Evolutionary conservation across 2,113 vertebrate species (phyloP), one percentile per base, ranked within the genome.

Genomic region (Orthochromis malagaraziensis): DNA sequence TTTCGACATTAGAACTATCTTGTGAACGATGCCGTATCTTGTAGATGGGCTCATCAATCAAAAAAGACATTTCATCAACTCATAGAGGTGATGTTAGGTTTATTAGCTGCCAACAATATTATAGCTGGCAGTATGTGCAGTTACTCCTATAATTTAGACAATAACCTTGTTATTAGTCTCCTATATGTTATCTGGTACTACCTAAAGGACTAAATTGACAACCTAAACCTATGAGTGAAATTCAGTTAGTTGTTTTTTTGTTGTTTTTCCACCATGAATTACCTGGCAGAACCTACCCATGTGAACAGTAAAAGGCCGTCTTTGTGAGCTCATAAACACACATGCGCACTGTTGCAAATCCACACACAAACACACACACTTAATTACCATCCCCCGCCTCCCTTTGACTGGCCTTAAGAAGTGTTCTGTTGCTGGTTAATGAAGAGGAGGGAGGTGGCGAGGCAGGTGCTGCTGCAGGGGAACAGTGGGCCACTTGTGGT

Each of bases 401-500:
- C 42, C 60, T 79, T 79, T 84, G 33, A 88, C 12, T 14, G 73
- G 82, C 79, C 26, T 84, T 81, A 47, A 93, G 92, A 93, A 92
- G 88, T 40, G 83, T 87, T 84, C 83, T 92, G 92, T 93, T 89
- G 91, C 86, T n/a, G 86, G 83, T 60, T 79, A 63, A 88, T 90
- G 85, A 89, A 85, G 92, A 91, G 92, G 89, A 87, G 89, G 70
- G 86, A 89, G 87, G 91, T 87, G 45, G 85, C 5, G 68, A 90
- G 88, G 94, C 96, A 96, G 96, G 96, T 95, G 94, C 93, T 93
- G 93, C 93, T 57, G 86, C 82, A 2, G 79, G 83, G 84, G 83
- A 94, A 96, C 96, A 96, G 88, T 92, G 93, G 87, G 49, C 89
- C 95, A 92, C 95, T 96, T 96, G 95, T 96, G 88, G 91, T 91